Percentiles rank a stretch among this genome's conserved stretches.
Evolutionary conservation across 2,888 invertebrate species (phyloP).

Genomic region (Calliphora vomitoria): DNA sequence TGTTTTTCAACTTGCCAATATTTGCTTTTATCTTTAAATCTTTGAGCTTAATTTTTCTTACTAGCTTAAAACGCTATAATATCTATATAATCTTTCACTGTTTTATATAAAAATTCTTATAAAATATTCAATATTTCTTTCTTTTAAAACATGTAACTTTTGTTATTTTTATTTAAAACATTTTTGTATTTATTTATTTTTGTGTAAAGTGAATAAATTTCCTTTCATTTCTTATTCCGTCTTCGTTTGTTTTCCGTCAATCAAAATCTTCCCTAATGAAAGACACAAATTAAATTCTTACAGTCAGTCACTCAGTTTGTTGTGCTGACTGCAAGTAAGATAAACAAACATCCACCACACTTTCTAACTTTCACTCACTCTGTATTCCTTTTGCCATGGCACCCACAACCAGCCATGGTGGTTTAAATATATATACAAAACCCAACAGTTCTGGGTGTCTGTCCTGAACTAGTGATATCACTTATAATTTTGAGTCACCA

Average conservation of each 20-base stretch:
- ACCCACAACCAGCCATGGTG: too few relatives aligned
- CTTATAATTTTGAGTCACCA: too few relatives aligned
- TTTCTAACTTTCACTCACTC: not conserved
- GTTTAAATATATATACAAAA: too few relatives aligned
- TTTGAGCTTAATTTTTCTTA: too few relatives aligned
- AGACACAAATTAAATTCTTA: constrained; percentile 11
- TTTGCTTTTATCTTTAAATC: too few relatives aligned
- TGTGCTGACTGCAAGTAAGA: not conserved
- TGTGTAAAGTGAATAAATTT: constrained; percentile 19
- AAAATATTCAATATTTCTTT: not conserved
- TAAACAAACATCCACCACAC: not conserved
- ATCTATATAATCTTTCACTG: too few relatives aligned
- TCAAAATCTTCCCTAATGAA: constrained; percentile 10
- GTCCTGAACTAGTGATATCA: too few relatives aligned
- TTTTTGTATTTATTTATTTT: constrained; percentile 3
- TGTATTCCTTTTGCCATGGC: not conserved
- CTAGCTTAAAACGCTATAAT: too few relatives aligned
- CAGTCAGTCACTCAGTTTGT: not conserved
- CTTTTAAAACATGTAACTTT: too few relatives aligned
- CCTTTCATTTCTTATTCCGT: constrained; percentile 29
- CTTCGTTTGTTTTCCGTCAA: constrained; percentile 26
- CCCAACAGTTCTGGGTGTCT: too few relatives aligned
- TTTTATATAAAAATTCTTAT: not conserved
- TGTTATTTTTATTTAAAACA: not conserved
- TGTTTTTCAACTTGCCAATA: too few relatives aligned